phyloP scores from a whole-genome alignment of 2,113 vertebrate species.

The Poeciliopsis retropinna region DNA sequence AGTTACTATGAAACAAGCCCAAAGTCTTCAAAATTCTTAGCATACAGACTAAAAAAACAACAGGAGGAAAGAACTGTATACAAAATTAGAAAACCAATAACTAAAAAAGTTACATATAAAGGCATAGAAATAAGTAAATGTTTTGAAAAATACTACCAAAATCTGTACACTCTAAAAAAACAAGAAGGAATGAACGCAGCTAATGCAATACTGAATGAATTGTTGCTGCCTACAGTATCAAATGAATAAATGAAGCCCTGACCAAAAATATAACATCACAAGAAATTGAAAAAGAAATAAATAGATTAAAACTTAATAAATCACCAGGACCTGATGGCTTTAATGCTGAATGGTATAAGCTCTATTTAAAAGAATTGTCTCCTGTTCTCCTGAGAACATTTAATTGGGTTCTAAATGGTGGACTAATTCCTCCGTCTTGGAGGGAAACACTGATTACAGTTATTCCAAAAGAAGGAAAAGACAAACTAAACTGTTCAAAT shows the following conservation, averaged over 20 bases:
- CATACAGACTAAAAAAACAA: too few relatives aligned
- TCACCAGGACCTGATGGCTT: background rate
- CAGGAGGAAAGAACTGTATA: too few relatives aligned
- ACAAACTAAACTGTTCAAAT: too few relatives aligned
- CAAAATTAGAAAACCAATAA: too few relatives aligned
- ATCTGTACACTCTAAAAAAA: background rate
- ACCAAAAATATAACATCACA: background rate
- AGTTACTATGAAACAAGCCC: too few relatives aligned
- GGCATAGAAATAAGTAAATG: background rate
- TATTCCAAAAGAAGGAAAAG: too few relatives aligned
- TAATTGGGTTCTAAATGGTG: background rate
- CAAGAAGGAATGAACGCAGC: background rate
- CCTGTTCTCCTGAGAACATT: background rate
- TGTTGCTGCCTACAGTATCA: background rate
- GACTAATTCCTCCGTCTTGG: too few relatives aligned
- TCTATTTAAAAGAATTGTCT: background rate
- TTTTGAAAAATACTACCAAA: background rate
- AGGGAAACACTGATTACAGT: too few relatives aligned
- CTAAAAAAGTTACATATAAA: background rate
- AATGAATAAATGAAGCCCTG: background rate
- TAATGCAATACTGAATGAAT: background rate
- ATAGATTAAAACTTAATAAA: background rate
- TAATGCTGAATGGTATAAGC: background rate
- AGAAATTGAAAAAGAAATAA: background rate
- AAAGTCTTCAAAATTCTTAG: too few relatives aligned